Conservation (phyloP, 1,140 invertebrate genomes). For the Megalopta genalis region DNA sequence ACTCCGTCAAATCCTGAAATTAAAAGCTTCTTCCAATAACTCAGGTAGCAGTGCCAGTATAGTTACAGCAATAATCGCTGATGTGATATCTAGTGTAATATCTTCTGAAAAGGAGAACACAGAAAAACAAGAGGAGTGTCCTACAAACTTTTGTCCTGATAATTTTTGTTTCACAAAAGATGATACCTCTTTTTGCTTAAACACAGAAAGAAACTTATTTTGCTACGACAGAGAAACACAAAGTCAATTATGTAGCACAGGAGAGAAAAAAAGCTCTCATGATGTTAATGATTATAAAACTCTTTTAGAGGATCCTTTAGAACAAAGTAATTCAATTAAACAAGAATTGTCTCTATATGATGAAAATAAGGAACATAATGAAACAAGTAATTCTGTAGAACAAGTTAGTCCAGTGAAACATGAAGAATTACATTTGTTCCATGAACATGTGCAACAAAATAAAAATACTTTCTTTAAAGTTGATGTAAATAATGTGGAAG, state of each 20-base stretch:
- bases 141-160: constrained; percentile 25
- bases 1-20: constrained; percentile 57
- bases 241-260: constrained; percentile 3
- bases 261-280: constrained; percentile 5
- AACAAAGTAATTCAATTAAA: constrained; percentile 25
- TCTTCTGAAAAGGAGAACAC: constrained; percentile 43
- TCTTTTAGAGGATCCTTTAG: constrained; percentile 28
- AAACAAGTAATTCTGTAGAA: constrained; percentile 1
- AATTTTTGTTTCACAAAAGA: constrained; percentile 41
- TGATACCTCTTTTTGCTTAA: constrained; percentile 15
- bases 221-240: constrained; percentile 27
- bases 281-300: constrained; percentile 34
- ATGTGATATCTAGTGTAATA: constrained; percentile 33
- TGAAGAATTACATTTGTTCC: constrained; percentile 17
- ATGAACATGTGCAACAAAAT: not conserved
- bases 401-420: constrained; percentile 24
- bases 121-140: constrained; percentile 31
- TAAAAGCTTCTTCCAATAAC: constrained; percentile 3
- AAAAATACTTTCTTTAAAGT: constrained; percentile 14
- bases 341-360: constrained; percentile 24
- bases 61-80: constrained; percentile 42
- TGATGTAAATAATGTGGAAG: constrained; percentile 13
- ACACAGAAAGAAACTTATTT: constrained; percentile 24
- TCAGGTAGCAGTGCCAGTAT: constrained; percentile 27
- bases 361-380: not conserved